A percentile compares a stretch with the other conserved stretches of the same genome.
phyloP scores from a whole-genome alignment of 1,140 invertebrate species.

The Dreissena polymorpha region DNA sequence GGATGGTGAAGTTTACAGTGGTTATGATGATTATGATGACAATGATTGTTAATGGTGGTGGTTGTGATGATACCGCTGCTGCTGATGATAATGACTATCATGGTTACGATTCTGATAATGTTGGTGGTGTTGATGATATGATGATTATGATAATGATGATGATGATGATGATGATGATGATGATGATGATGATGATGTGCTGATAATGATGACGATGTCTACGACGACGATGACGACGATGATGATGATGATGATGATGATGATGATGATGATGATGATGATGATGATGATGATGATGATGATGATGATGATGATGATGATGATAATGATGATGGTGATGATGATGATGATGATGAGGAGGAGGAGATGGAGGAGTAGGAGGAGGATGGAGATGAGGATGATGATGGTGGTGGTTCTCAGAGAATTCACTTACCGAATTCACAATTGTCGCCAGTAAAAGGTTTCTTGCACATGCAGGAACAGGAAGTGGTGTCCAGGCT shows the following conservation, averaged over 20 bases:
- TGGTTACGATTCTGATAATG: background rate
- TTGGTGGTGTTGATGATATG: no score
- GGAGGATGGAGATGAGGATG: constrained; percentile 32
- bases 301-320: no score
- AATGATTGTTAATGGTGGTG: background rate
- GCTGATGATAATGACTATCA: background rate
- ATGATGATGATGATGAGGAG: constrained; percentile 17
- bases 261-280: background rate
- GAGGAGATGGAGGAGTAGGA: no score
- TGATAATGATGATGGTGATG: constrained; percentile 11
- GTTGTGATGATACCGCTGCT: background rate
- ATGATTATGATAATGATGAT: background rate
- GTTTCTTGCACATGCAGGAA: constrained; percentile 51
- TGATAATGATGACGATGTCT: no score
- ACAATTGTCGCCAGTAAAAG: constrained; percentile 56
- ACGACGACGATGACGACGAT: background rate
- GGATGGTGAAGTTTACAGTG: no score
- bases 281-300: no score
- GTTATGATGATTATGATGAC: no score
- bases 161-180: constrained; percentile 45
- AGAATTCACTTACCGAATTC: constrained; percentile 52
- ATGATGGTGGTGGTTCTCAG: background rate
- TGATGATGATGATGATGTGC: no score
- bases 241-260: background rate
- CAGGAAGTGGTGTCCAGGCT: constrained; percentile 60